Conservation (phyloP, 2,888 invertebrate species). For the Lottia scabra region DNA sequence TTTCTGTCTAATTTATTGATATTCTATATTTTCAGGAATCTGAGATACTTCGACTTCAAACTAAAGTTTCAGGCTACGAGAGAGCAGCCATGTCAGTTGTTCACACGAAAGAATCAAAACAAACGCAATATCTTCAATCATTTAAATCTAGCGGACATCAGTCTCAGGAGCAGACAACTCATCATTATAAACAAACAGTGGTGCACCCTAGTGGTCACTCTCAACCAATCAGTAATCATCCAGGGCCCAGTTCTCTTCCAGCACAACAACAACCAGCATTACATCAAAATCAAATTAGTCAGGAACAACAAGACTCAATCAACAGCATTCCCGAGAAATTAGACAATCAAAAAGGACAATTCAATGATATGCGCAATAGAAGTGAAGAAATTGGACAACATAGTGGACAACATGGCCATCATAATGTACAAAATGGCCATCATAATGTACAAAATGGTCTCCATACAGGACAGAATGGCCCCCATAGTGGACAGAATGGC, state of each 20-base stretch:
- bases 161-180: constrained; percentile 8
- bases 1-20: too few relatives aligned
- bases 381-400: too few relatives aligned
- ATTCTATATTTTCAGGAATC: constrained; percentile 41
- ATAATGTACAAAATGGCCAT: not conserved
- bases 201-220: not conserved
- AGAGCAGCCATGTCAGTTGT: constrained; percentile 36
- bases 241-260: too few relatives aligned
- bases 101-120: not conserved
- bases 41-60: constrained; percentile 52
- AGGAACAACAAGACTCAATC: not conserved
- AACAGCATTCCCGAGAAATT: not conserved
- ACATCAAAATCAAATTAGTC: not conserved
- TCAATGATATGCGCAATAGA: not conserved
- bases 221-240: not conserved
- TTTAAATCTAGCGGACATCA: not conserved
- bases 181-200: not conserved
- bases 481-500: not conserved
- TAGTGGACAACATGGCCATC: not conserved
- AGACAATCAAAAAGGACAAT: not conserved
- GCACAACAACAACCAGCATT: not conserved
- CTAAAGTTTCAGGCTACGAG: constrained; percentile 51
- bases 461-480: too few relatives aligned
- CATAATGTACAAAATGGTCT: not conserved
- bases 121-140: not conserved